These are phyloP conservation scores for Thaumetopoea pityocampa DNA, from an alignment of 1,140 invertebrate genomes.

Conservation along the genomic window DNA sequence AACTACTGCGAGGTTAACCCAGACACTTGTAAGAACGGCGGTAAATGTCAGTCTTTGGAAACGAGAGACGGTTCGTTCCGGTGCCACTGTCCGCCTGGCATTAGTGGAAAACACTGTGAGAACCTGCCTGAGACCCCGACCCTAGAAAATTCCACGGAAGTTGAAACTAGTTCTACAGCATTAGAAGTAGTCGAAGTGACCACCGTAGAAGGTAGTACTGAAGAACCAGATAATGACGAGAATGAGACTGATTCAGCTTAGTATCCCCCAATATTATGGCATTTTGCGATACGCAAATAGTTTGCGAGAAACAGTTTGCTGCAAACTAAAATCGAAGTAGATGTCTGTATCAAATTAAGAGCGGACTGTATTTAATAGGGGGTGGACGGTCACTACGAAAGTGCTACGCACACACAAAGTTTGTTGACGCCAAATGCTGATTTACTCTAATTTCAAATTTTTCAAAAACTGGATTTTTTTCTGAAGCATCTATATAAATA, in stretches of 20 bases:
- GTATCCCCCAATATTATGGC: too few species aligned
- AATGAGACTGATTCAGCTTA: constrained; percentile 70
- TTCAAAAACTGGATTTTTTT: too few species aligned
- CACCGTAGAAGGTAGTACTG: constrained; percentile 10
- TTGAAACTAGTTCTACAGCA: constrained; percentile 19
- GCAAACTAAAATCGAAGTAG: too few species aligned
- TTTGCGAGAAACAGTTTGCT: too few species aligned
- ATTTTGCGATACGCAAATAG: too few species aligned
- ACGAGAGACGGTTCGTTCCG: constrained; percentile 85
- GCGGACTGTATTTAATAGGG: too few species aligned
- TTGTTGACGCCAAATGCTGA: too few species aligned
- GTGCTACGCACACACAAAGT: too few species aligned
- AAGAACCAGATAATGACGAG: constrained; percentile 37
- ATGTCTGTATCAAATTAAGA: too few species aligned
- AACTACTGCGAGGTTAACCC: constrained; percentile 86
- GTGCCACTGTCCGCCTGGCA: constrained; percentile 80
- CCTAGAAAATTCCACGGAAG: constrained; percentile 1
- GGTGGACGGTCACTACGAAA: too few species aligned
- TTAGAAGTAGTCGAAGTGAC: not conserved
- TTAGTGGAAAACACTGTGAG: constrained; percentile 79
- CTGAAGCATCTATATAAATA: too few species aligned
- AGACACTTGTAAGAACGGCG: constrained; percentile 84
- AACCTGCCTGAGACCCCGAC: constrained; percentile 68
- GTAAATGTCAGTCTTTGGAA: constrained; percentile 86
- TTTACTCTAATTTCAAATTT: too few species aligned